Conservation (phyloP, 2,113 vertebrate species). For the Triplophysa tibetana region DNA sequence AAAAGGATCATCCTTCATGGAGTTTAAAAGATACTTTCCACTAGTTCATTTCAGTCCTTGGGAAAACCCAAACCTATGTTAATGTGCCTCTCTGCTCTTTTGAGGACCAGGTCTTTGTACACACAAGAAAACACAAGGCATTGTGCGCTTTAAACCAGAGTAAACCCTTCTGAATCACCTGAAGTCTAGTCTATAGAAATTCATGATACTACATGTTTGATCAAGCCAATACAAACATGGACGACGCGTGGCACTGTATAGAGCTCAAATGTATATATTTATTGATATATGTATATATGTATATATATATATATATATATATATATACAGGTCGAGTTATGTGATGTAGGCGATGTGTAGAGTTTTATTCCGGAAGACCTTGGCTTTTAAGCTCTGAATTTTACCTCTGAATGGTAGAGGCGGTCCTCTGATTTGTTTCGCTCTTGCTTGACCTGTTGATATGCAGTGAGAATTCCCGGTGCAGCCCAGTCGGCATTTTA, state of each 20-base stretch:
- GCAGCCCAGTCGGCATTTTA: too few relatives aligned
- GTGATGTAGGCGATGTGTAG: constrained; percentile 21
- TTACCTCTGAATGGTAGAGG: constrained; percentile 69
- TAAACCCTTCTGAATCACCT: constrained; percentile 78
- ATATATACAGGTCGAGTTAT: neutral
- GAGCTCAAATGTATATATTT: constrained; percentile 51
- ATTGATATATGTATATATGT: neutral
- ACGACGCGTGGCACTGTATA: constrained; percentile 70
- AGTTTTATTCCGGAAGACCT: constrained; percentile 47
- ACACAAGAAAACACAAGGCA: constrained; percentile 71
- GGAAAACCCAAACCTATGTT: constrained; percentile 82
- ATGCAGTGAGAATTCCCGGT: constrained; percentile 19
- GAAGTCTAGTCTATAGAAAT: constrained; percentile 78
- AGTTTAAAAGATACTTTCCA: constrained; percentile 86
- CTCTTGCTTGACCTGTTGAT: constrained; percentile 57
- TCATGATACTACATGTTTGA: constrained; percentile 79
- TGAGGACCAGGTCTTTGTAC: constrained; percentile 74
- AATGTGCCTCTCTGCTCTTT: constrained; percentile 77
- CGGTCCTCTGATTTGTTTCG: constrained; percentile 78
- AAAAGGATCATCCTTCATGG: constrained; percentile 79
- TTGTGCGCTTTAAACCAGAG: constrained; percentile 72
- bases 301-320: neutral
- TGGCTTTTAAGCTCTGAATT: constrained; percentile 29
- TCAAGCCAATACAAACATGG: constrained; percentile 64
- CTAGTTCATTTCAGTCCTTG: constrained; percentile 79